A percentile compares a stretch with the other conserved stretches of the same genome.
These are phyloP conservation scores for Leontocebus nigricollis DNA, from an alignment of 2,797 vertebrate genomes.

Conservation along the genomic window DNA sequence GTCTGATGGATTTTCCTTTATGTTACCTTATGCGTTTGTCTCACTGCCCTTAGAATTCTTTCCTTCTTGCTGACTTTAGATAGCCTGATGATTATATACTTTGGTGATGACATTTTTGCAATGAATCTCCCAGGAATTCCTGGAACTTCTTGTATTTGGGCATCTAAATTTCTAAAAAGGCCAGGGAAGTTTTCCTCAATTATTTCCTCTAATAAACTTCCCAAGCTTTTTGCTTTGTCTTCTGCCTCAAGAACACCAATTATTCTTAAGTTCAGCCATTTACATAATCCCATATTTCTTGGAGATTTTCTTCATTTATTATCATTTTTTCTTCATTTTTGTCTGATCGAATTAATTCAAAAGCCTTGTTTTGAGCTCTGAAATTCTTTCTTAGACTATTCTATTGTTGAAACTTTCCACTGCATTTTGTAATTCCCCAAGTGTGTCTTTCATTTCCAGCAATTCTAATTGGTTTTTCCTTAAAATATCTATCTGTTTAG, in stretches of 20 bases:
- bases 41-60: not conserved
- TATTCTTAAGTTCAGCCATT: not conserved
- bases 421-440: not conserved
- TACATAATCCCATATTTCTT: not conserved
- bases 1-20: not conserved
- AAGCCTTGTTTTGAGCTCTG: not conserved
- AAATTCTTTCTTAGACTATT: not conserved
- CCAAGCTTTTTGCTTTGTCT: not conserved
- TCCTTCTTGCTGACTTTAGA: not conserved
- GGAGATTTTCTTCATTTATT: not conserved
- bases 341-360: not conserved
- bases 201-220: not conserved
- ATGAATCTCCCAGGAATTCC: not conserved
- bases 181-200: not conserved
- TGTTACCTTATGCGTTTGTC: not conserved
- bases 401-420: not conserved
- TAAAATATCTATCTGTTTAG: not conserved
- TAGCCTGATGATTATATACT: not conserved
- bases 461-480: not conserved
- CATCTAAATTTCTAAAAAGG: not conserved
- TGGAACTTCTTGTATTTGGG: not conserved
- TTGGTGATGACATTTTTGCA: not conserved
- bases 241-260: not conserved
- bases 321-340: not conserved
- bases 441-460: not conserved